Base-by-base conservation (phyloP, 2,113 vertebrate species). In the Rhabdomys dilectus region DNA sequence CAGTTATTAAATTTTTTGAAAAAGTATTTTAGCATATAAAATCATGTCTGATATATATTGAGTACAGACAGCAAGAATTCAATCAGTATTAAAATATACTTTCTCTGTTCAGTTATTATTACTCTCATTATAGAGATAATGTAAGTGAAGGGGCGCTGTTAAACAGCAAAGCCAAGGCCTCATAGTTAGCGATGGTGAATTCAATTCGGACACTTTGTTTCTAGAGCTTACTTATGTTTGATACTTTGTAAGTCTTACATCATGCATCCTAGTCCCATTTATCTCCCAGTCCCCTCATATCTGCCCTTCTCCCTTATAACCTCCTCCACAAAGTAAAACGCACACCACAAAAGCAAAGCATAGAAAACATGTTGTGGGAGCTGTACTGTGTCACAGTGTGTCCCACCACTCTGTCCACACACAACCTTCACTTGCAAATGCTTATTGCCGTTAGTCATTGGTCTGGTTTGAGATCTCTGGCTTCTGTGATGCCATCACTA, bases 1-100 rank as follows among this genome's bases (percentile, higher is more conserved):
- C 17, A 68, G 64, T 80, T 96, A 94, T 88, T 76, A 88, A 76
- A 88, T 68, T 45, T 72, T 93, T 96, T 58, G 7, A 88, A 91
- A 96, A 89, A 9, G 26, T 89, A 73, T 77, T n/a, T 77, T 80
- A 39, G 77, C 36, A 66, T 93, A 77, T 36, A 36, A 91, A 91
- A 88, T 93, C 86, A 85, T 77, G 77, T 97, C 39, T 3, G 48
- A 81, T 36, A 93, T 93, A 76, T 42, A 72, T 42, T 82, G 91
- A 91, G n/a, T 56, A 93, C 17, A 70, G 89, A 76, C 36, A 85
- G 26, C 86, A 91, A 92, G 39, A 4, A 93, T 92, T 72, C 62
- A 53, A 80, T 66, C 45, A 86, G 21, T 80, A 86, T 82, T 96
- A 75, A 88, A 58, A 58, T 78, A 62, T 31, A 62, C 39, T 82